Evolutionary conservation across 1,140 invertebrate genomes (phyloP).

Genomic region (Drosophila nigrodunni): DNA sequence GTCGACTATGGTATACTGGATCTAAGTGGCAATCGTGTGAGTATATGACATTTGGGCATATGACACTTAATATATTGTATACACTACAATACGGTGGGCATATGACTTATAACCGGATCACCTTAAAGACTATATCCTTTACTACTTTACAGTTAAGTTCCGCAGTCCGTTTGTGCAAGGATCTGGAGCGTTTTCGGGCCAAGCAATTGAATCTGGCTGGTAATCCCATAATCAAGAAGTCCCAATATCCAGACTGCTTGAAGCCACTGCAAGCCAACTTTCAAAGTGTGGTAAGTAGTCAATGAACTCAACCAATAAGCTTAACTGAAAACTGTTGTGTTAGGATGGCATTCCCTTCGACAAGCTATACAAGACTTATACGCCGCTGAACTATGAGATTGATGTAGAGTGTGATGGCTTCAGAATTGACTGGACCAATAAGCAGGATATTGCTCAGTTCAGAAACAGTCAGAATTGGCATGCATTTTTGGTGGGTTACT

Average conservation of each 20-base stretch:
- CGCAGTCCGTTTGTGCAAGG: conserved; percentile 42
- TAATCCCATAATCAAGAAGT: conserved; percentile 61
- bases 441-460: conserved; percentile 39
- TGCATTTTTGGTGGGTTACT: conserved; percentile 59
- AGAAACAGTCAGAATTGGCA: conserved; percentile 67
- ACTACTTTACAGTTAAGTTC: conserved; percentile 40
- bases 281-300: conserved; percentile 53
- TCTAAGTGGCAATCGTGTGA: conserved; percentile 50
- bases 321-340: not conserved
- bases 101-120: no score
- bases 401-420: conserved; percentile 60
- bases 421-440: conserved; percentile 61
- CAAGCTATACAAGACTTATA: conserved; percentile 59
- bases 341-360: conserved; percentile 69
- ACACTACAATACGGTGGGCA: no score
- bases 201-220: conserved; percentile 58
- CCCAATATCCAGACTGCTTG: conserved; percentile 59
- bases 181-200: conserved; percentile 54
- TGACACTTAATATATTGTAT: no score
- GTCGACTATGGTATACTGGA: conserved; percentile 54
- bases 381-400: conserved; percentile 62
- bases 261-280: conserved; percentile 62
- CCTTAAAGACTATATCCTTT: not conserved
- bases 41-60: not conserved
- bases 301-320: not conserved